Conservation (phyloP, 2,888 invertebrate species). For the Callyntrura sp. region DNA sequence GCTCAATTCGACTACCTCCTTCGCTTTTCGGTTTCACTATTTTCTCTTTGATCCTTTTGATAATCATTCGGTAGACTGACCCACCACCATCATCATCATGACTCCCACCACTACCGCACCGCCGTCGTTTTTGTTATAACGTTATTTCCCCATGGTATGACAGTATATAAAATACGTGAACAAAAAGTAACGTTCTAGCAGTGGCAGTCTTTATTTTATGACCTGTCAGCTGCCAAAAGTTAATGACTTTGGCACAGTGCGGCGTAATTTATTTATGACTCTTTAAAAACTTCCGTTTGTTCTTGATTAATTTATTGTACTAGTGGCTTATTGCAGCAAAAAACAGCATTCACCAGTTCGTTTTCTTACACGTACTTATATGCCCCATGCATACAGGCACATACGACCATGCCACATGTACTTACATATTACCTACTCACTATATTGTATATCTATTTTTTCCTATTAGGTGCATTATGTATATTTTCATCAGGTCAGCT, state of each 20-base stretch:
- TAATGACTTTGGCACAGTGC: constrained; percentile 74
- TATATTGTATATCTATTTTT: not conserved
- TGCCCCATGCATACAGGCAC: not conserved
- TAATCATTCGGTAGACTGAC: constrained; percentile 24
- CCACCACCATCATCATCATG: constrained; percentile 57
- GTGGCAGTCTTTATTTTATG: constrained; percentile 70
- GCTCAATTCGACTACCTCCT: not conserved
- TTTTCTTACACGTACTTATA: constrained; percentile 22
- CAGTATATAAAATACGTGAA: constrained; percentile 1
- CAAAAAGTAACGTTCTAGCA: constrained; percentile 40
- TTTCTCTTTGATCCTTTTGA: constrained; percentile 7
- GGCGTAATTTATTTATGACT: constrained; percentile 70
- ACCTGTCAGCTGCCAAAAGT: constrained; percentile 72
- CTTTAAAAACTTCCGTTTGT: constrained; percentile 72
- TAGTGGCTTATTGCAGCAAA: constrained; percentile 34
- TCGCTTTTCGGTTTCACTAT: constrained; percentile 21
- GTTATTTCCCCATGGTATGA: not conserved
- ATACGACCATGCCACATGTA: not conserved
- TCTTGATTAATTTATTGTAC: constrained; percentile 71
- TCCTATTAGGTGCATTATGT: constrained; percentile 50
- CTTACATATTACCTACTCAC: not conserved
- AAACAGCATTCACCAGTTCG: not conserved
- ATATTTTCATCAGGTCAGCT: constrained; percentile 53
- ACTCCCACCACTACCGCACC: constrained; percentile 28
- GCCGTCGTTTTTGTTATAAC: constrained; percentile 11